Base-by-base conservation (phyloP, 30 jellyfish, hydroid and myxozoan genomes). In the Calvadosia cruxmelitensis region DNA sequence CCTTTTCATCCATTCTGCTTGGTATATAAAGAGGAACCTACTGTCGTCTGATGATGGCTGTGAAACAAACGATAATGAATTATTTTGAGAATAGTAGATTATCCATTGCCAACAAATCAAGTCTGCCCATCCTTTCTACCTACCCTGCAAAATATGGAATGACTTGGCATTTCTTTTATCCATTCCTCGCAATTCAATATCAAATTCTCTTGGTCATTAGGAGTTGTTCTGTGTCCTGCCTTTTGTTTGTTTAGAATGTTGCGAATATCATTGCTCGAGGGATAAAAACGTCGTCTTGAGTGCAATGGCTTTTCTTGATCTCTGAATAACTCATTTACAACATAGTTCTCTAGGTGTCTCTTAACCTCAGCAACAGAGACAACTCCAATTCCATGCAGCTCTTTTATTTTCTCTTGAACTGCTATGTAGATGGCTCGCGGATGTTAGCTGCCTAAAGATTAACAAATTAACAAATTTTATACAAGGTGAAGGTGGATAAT, bases 371-470 rank as follows among this genome's bases (percentile, higher is more conserved):
- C 34, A 31, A 73, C 76, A 24, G 61, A 31, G 25, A 66, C 35
- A 27, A 63, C 76, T n/a, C 76, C 76, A 24, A 62, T 63, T 53
- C 63, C 69, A 29, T 73, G 77, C 76, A 73, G 30, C n/a, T 73
- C 77, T 27, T 57, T 29, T 28, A 73, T 64, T 63, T 63, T 73
- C 28, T 73, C 32, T n/a, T 57, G 57, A 29, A 73, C 49, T 15
- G 29, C 75, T 20, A 66, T 52, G 35, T 73, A 76, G 24, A 61
- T 31, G 75, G 84, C 49, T 73, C 76, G 25, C 84, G 27, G 20
- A 64, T 5, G 20, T 57, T 32, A 2, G 83, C 83, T 15, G 65
- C 77, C 84, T 31, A 24, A 15, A n/a, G n/a, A n/a, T n/a, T n/a
- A n/a, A n/a, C n/a, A n/a, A n/a, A n/a, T n/a, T n/a, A n/a, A n/a